Percentiles rank a stretch among this genome's conserved stretches.
Evolutionary conservation across 2,113 vertebrate genomes (phyloP).

Genomic region (Antechinus flavipes): DNA sequence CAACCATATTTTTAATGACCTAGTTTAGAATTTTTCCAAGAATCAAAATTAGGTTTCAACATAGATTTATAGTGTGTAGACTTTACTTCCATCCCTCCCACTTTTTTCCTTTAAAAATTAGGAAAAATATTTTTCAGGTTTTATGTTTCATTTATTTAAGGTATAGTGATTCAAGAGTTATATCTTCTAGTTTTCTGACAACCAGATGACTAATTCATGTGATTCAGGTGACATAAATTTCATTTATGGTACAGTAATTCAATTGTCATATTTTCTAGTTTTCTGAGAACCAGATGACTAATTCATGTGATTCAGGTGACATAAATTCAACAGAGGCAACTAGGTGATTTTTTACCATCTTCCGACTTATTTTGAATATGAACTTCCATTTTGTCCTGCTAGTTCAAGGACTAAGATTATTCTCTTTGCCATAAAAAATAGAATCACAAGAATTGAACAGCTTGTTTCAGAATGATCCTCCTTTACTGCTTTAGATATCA

Average conservation of each 20-base stretch:
- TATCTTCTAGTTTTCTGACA: neutral
- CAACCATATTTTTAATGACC: neutral
- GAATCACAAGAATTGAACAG: neutral
- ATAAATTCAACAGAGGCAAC: neutral
- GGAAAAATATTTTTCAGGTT: neutral
- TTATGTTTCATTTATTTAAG: neutral
- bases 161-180: neutral
- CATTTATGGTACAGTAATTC: neutral
- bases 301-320: neutral
- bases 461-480: neutral
- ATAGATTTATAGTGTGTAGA: neutral
- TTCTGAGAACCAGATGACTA: neutral
- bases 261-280: neutral
- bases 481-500: neutral
- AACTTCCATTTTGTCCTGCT: neutral
- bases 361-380: neutral
- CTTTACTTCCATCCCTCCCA: neutral
- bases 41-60: neutral
- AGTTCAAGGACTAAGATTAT: neutral
- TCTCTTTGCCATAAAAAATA: neutral
- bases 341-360: neutral
- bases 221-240: neutral
- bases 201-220: neutral
- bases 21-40: neutral
- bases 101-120: neutral